A percentile compares a stretch with the other conserved stretches of the same genome.
These are phyloP conservation scores for Neodiprion fabricii DNA, from an alignment of 1,140 invertebrate species.

Conservation along the genomic window DNA sequence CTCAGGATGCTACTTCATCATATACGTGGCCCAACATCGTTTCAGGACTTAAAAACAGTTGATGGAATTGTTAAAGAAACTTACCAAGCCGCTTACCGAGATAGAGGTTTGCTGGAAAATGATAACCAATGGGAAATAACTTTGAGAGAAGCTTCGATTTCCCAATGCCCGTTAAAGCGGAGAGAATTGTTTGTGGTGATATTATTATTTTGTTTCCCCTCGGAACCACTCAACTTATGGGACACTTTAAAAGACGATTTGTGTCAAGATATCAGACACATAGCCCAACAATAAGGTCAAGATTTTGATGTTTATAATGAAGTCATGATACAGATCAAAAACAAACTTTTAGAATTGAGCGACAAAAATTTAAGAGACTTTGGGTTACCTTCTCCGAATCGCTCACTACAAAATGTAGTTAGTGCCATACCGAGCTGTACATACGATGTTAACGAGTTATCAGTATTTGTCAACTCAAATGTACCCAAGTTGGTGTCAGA, in stretches of 20 bases:
- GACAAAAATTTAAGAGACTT: conserved; percentile 44
- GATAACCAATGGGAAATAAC: conserved; percentile 47
- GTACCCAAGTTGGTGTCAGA: conserved; percentile 22
- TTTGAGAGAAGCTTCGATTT: conserved; percentile 38
- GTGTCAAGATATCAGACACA: conserved; percentile 16
- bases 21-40: conserved; percentile 52
- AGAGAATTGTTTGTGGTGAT: conserved; percentile 17
- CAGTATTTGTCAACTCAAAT: conserved; percentile 23
- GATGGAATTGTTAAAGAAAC: conserved; percentile 42
- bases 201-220: conserved; percentile 16
- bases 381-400: conserved; percentile 51
- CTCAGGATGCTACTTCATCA: conserved; percentile 52
- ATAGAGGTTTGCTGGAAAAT: conserved; percentile 40
- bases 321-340: conserved; percentile 47
- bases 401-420: conserved; percentile 13
- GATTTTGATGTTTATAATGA: conserved; percentile 33
- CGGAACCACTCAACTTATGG: neutral
- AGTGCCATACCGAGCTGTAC: conserved; percentile 25
- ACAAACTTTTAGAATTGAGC: conserved; percentile 45
- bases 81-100: conserved; percentile 25
- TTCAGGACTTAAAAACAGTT: conserved; percentile 48
- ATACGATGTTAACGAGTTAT: conserved; percentile 13
- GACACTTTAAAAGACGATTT: conserved; percentile 17
- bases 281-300: conserved; percentile 19
- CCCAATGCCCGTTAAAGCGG: neutral